phyloP scores from a whole-genome alignment of 2,797 vertebrate species.

The Nothura maculosa region DNA sequence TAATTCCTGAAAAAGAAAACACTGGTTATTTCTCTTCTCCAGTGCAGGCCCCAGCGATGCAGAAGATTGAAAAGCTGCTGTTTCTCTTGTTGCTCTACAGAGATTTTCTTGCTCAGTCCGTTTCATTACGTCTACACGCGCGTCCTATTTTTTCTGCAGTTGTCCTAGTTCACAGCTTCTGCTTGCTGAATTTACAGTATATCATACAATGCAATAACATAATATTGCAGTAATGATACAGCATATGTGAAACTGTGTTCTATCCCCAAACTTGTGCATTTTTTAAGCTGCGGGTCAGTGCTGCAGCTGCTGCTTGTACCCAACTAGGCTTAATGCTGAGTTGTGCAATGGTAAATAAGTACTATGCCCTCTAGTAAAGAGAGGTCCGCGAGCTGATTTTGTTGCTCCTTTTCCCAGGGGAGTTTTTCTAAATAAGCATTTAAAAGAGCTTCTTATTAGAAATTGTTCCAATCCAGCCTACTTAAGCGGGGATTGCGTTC shows the following conservation, averaged over 20 bases:
- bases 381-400: not conserved
- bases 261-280: not conserved
- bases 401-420: constrained; percentile 36
- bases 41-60: not conserved
- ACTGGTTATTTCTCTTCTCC: not conserved
- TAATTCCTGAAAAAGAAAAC: not conserved
- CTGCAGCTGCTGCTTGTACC: not conserved
- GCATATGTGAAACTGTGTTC: not conserved
- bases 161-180: constrained; percentile 24
- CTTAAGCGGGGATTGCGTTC: constrained; percentile 63
- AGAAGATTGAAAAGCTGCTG: not conserved
- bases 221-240: not conserved
- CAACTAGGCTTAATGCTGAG: not conserved
- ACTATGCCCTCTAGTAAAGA: not conserved
- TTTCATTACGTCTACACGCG: not conserved
- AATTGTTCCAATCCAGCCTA: constrained; percentile 30
- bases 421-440: constrained; percentile 68
- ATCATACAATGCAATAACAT: not conserved
- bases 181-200: not conserved
- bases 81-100: not conserved
- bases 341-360: constrained; percentile 16
- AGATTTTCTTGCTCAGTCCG: not conserved
- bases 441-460: constrained; percentile 62
- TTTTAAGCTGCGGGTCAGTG: not conserved
- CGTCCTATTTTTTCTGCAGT: constrained; percentile 4